Base-by-base conservation (phyloP, 2,113 vertebrate species). In the Tychaedon coryphoeus region DNA sequence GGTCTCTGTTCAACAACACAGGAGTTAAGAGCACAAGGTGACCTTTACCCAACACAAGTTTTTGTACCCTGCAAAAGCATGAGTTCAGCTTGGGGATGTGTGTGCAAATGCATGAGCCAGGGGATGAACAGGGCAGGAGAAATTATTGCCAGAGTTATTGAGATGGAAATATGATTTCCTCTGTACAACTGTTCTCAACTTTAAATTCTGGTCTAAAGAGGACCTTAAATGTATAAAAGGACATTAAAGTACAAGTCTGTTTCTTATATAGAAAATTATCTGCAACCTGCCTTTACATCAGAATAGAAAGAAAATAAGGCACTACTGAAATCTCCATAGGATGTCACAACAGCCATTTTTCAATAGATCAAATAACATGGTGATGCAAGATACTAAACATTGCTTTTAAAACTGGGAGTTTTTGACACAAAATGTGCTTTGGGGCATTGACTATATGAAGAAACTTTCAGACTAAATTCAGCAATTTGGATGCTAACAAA, bases 391-490 rank as follows among this genome's bases (percentile, higher is more conserved):
- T 9, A 72, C 5, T 31, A 48, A 72, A 82, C 3, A 8, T 3
- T 33, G 47, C 7, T 85, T 48, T 22, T 4, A 31, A 86, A 90
- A n/a, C 2, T 5, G 4, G 10, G 9, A 5, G 0, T 0, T 4
- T 62, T 45, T 40, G 7, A 7, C 10, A 10, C 7, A 80, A 80
- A 77, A 42, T 19, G 3, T 29, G 29, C 14, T 65, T 33, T 26
- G 29, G 18, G 33, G 18, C 24, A 75, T 1, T 75, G 23, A 33
- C 40, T 10, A 5, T 9, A 79, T 43, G 7, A 79, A 48, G 43
- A 60, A 48, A 75, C 22, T 76, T 88, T 45, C 58, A 62, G 51
- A 93, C 76, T 42, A 84, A 80, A 65, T 38, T 31, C 29, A 73
- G 61, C 45, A 67, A 58, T 88, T 80, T 28, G 12, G 18, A 54